A percentile compares a stretch with the other conserved stretches of the same genome.
phyloP scores from a whole-genome alignment of 2,113 vertebrate species.

The Eurystomus gularis region DNA sequence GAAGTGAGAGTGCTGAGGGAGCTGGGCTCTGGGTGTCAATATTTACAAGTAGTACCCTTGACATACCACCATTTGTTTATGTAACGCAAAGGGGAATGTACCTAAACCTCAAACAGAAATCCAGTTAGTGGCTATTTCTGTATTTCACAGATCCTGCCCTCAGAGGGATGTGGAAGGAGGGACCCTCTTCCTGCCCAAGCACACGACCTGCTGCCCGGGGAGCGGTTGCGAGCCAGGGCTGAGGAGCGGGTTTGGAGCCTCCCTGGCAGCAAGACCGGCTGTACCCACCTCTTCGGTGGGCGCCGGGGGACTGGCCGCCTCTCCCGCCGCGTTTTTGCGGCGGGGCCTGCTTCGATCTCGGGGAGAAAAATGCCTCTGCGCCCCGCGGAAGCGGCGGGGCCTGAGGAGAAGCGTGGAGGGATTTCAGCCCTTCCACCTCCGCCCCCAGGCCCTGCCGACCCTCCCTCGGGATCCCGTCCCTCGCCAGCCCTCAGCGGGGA shows the following conservation, averaged over 20 bases:
- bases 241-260: not conserved
- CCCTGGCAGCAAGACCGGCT: too few relatives aligned
- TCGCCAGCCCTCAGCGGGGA: not conserved
- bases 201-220: not conserved
- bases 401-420: not conserved
- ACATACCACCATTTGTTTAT: not conserved
- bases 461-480: not conserved
- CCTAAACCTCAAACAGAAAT: not conserved
- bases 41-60: not conserved
- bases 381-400: rapidly evolving
- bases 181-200: not conserved
- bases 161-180: not conserved
- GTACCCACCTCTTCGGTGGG: too few relatives aligned
- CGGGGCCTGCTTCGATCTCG: not conserved
- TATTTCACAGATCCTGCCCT: not conserved
- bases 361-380: too few relatives aligned
- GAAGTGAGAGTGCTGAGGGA: not conserved
- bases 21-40: not conserved
- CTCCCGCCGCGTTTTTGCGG: not conserved
- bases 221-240: rapidly evolving
- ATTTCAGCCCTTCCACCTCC: not conserved
- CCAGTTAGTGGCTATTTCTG: not conserved
- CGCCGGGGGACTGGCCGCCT: not conserved
- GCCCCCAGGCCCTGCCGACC: rapidly evolving
- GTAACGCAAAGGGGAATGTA: not conserved